These are phyloP conservation scores for Clarias batrachus DNA, from an alignment of 2,113 vertebrate species.

Conservation along the genomic window DNA sequence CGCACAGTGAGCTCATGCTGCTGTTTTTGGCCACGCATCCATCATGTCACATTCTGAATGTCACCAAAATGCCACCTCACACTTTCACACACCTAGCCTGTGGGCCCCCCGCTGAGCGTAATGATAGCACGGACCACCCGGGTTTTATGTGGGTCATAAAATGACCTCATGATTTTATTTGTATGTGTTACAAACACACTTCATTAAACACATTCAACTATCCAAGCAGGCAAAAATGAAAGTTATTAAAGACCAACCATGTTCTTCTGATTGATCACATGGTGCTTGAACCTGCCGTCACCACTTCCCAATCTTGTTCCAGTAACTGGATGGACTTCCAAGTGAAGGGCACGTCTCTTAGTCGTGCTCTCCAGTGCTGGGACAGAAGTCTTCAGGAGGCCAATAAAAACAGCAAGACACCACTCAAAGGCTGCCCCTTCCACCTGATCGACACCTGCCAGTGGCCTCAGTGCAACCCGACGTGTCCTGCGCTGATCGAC, in stretches of 20 bases:
- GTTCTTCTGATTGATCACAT: neutral
- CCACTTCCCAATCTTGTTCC: slow-evolving; percentile 1
- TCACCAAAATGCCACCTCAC: slow-evolving; percentile 62
- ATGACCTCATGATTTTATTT: neutral
- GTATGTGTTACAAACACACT: neutral
- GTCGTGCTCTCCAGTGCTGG: slow-evolving; percentile 80
- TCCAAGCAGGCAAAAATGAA: neutral
- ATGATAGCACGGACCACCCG: neutral
- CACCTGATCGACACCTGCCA: slow-evolving; percentile 78
- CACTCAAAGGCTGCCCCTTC: slow-evolving; percentile 76
- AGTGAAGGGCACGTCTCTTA: slow-evolving; percentile 73
- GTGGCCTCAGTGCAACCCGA: slow-evolving; percentile 82
- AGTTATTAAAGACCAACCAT: neutral
- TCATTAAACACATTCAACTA: neutral
- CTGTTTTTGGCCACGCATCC: slow-evolving; percentile 58
- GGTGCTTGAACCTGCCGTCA: neutral
- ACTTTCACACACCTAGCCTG: slow-evolving; percentile 60
- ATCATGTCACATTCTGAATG: slow-evolving; percentile 65
- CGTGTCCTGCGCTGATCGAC: slow-evolving; percentile 76
- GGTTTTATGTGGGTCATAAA: neutral
- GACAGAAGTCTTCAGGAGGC: slow-evolving; percentile 77
- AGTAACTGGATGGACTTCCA: slow-evolving; percentile 81
- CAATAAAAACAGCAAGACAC: slow-evolving; percentile 69
- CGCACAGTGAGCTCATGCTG: slow-evolving; percentile 62
- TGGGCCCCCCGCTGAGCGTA: neutral